phyloP scores from a whole-genome alignment of 2,113 vertebrate species.

The Caracal caracal region DNA sequence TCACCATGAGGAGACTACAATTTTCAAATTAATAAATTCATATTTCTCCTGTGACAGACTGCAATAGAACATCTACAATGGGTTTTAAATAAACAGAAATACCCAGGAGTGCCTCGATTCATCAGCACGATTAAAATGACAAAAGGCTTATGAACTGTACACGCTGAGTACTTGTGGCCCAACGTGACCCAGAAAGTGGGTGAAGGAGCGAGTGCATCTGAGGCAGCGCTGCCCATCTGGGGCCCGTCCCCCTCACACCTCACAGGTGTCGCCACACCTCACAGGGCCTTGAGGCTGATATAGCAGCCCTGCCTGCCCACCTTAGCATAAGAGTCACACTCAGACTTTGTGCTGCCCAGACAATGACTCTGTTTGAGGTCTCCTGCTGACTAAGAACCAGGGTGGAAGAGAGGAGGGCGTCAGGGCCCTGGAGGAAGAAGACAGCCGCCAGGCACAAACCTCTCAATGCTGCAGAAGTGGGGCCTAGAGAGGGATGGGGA shows the following conservation, averaged over 20 bases:
- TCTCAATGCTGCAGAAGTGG: background rate
- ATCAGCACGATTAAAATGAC: background rate
- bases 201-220: background rate
- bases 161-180: background rate
- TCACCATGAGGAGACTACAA: background rate
- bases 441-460: fast-evolving
- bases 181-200: background rate
- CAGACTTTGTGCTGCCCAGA: background rate
- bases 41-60: background rate
- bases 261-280: fast-evolving
- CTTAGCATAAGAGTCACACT: fast-evolving
- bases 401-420: fast-evolving
- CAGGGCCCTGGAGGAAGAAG: background rate
- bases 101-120: background rate
- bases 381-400: background rate
- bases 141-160: background rate
- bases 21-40: background rate
- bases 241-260: fast-evolving
- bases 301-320: no score
- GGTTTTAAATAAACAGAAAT: background rate
- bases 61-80: background rate
- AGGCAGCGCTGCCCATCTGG: background rate
- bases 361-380: background rate
- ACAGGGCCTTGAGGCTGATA: fast-evolving
- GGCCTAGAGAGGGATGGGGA: background rate